phyloP scores from a whole-genome alignment of 1,140 invertebrate genomes.

The Megathymus violae region DNA sequence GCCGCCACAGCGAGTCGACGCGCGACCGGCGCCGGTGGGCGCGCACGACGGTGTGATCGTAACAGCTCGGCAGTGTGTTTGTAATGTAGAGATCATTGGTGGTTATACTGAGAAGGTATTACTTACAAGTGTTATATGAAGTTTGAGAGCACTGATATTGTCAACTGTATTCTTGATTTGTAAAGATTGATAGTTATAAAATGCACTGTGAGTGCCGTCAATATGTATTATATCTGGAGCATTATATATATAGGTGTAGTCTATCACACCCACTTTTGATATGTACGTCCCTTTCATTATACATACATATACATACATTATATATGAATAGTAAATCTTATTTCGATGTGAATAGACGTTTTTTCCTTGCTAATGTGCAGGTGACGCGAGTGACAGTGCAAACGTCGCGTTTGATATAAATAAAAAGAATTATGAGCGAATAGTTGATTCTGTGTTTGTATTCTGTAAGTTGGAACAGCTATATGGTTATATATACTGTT shows the following conservation, averaged over 20 bases:
- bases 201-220: slow-evolving; percentile 21
- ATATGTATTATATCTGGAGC: neutral
- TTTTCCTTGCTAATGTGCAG: slow-evolving; percentile 27
- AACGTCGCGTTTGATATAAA: slow-evolving; percentile 49
- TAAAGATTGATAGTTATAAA: slow-evolving; percentile 5
- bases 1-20: too few species aligned
- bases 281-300: slow-evolving; percentile 13
- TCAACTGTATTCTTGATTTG: slow-evolving; percentile 7
- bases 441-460: slow-evolving; percentile 73
- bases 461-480: slow-evolving; percentile 71
- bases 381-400: slow-evolving; percentile 57
- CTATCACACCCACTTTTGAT: neutral
- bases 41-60: too few species aligned
- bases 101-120: neutral
- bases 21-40: too few species aligned
- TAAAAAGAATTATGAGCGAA: slow-evolving; percentile 51
- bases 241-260: neutral
- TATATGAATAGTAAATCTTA: slow-evolving; percentile 18
- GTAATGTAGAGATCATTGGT: neutral
- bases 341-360: slow-evolving; percentile 38
- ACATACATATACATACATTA: slow-evolving; percentile 1
- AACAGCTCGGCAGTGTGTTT: too few species aligned
- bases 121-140: neutral
- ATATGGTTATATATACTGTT: slow-evolving; percentile 67
- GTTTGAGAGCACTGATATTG: neutral